These are phyloP conservation scores for Helicoverpa zea DNA, from an alignment of 1,140 invertebrate genomes.

Conservation along the genomic window DNA sequence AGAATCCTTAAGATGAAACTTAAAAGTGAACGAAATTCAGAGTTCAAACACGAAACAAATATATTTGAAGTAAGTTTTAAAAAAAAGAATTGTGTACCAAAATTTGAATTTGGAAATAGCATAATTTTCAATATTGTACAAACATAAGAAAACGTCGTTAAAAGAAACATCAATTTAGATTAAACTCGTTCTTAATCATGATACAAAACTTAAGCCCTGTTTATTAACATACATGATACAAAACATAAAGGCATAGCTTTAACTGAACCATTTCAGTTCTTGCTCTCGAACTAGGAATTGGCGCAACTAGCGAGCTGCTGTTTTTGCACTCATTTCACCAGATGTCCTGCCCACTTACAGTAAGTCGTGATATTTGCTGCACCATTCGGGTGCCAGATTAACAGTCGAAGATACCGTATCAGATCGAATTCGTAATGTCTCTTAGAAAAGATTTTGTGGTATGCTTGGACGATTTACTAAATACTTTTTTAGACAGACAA, in stretches of 20 bases:
- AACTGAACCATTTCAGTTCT: not conserved
- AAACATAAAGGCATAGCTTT: not conserved
- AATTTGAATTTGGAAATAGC: not conserved
- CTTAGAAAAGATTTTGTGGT: too few species aligned
- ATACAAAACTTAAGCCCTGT: too few species aligned
- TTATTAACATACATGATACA: too few species aligned
- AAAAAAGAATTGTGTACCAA: not conserved
- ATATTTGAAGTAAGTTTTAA: not conserved
- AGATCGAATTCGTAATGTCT: too few species aligned
- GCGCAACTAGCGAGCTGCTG: not conserved
- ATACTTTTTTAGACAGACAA: too few species aligned
- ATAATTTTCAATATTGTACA: too few species aligned
- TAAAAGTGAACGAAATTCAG: not conserved
- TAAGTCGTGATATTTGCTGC: not conserved
- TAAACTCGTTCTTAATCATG: too few species aligned
- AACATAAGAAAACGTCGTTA: too few species aligned
- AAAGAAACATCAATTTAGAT: too few species aligned
- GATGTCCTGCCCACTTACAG: not conserved
- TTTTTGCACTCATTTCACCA: not conserved
- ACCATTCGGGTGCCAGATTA: not conserved
- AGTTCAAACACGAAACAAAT: not conserved
- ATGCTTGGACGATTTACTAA: too few species aligned
- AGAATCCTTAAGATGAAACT: not conserved
- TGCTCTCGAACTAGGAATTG: not conserved
- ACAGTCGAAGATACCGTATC: not conserved